Base-by-base conservation (phyloP, 1,140 invertebrate genomes). In the Teleogryllus occipitalis region DNA sequence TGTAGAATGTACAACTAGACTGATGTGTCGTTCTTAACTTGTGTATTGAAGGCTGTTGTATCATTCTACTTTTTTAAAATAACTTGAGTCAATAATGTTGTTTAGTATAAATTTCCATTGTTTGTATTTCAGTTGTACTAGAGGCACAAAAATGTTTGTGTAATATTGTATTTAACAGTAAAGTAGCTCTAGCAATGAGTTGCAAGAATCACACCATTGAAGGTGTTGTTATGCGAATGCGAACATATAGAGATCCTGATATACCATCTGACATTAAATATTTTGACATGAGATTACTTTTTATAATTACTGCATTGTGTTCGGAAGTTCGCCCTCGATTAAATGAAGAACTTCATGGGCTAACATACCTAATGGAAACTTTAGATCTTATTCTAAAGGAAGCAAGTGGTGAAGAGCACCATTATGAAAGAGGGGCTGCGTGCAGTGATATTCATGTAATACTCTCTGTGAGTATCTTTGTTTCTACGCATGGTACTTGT, bases 131-230 rank as follows among this genome's bases (percentile, higher is more conserved):
- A 91, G 91, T 91, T 81, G 89, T 89, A 14, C 84, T 94, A 8
- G 96, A 97, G 86, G 92, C 94, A 0, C 85, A 95, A 75, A 98
- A 98, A 87, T 93, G 95, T 84, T 85, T 98, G 6, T 97, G 94
- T 84, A 98, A 98, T 87, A 86, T 98, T 74, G 88, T 97, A 75
- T 97, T 91, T 84, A 96, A 97, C 84, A 95, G 93, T 87, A 83
- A 86, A 76, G 89, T 89, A 75, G 91, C 92, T 0, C 91, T 93
- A 81, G 88, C 87, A 80, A 86, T 93, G 65, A 93, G 94, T 85
- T 88, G 90, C 76, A 88, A 91, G 81, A 94, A 93, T 84, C 88
- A 89, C 18, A 92, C 93, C 82, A 87, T 96, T 18, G 90, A 94
- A 82, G 91, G 91, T 75, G 88, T 97, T 39, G 88, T 97, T 7